Base-by-base conservation (phyloP, 2,113 vertebrate genomes). In the Myodes glareolus region DNA sequence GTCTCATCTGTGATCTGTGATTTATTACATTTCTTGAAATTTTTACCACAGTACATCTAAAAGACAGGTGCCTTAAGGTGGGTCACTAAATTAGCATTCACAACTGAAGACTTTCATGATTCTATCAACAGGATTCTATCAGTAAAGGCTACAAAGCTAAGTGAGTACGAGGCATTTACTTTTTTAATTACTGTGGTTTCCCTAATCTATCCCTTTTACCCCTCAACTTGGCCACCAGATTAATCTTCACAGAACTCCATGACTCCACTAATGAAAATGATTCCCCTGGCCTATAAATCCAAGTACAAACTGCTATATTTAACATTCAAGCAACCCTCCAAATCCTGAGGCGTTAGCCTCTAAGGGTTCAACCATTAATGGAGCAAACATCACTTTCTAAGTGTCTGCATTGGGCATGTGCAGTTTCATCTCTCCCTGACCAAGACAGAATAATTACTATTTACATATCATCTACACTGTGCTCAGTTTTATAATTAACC, bases 1-100 rank as follows among this genome's bases (percentile, higher is more conserved):
- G 85, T 90, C 68, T 80, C 61, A 52, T 47, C 70, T 47, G 61
- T 47, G 72, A 65, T 73, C 90, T 92, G 70, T 13, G 61, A 72
- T 88, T 55, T 14, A 70, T 80, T 90, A 73, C 36, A 33, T 45
- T 92, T 75, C 50, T 27, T 45, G 52, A 87, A 95, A 96, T 73
- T 45, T 42, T 85, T 2, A n/a, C 88, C 36, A 27, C n/a, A 39
- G 29, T 13, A 5, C 13, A 65, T 42, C 29, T 76, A 73, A 55
- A 87, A 68, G 16, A 68, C 11, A 78, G 55, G 61, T 93, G 10
- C 84, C 90, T 93, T 78, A 80, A 80, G 50, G 55, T 67, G 14
- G 90, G 52, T 36, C 42, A 55, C 13, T 33, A 88, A 88, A 72
- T 19, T 70, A 96, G 67, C 47, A 70, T 75, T 84, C 58, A 85